These are phyloP conservation scores for Glandiceps talaboti DNA, from an alignment of 53 echinoderm and acorn worm genomes.

Conservation along the genomic window DNA sequence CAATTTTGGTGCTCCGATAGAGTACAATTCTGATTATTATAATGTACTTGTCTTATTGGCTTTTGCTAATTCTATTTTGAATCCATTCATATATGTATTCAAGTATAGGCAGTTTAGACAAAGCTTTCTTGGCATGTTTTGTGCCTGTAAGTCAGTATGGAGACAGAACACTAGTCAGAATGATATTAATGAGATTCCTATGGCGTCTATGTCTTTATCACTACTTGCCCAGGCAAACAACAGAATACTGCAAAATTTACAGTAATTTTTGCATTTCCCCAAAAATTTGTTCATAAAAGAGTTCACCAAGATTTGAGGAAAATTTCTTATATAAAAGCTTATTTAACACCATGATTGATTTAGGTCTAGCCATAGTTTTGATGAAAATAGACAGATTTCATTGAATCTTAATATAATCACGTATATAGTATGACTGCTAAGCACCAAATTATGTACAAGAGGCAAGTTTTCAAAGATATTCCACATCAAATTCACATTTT, in stretches of 20 bases:
- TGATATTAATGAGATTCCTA: background rate
- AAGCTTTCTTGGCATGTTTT: slow-evolving; percentile 33
- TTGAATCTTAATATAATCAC: no score
- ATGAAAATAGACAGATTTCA: no score
- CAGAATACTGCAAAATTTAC: background rate
- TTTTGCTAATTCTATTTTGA: slow-evolving; percentile 79
- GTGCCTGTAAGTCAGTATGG: background rate
- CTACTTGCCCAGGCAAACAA: background rate
- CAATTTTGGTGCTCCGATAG: slow-evolving; percentile 30
- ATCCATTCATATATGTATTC: slow-evolving; percentile 92
- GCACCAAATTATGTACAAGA: no score
- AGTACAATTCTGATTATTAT: slow-evolving; percentile 27
- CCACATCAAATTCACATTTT: no score
- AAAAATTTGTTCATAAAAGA: no score
- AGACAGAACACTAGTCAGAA: background rate
- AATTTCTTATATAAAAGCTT: no score
- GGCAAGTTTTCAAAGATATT: no score
- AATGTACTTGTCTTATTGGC: slow-evolving; percentile 83
- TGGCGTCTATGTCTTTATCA: background rate
- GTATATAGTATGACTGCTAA: no score
- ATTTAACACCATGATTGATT: no score
- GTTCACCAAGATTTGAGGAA: no score
- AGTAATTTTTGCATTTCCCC: no score
- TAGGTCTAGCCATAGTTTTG: no score
- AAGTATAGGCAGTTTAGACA: slow-evolving; percentile 96